phyloP scores from a whole-genome alignment of 1,140 invertebrate species.

The Chymomyza costata region DNA sequence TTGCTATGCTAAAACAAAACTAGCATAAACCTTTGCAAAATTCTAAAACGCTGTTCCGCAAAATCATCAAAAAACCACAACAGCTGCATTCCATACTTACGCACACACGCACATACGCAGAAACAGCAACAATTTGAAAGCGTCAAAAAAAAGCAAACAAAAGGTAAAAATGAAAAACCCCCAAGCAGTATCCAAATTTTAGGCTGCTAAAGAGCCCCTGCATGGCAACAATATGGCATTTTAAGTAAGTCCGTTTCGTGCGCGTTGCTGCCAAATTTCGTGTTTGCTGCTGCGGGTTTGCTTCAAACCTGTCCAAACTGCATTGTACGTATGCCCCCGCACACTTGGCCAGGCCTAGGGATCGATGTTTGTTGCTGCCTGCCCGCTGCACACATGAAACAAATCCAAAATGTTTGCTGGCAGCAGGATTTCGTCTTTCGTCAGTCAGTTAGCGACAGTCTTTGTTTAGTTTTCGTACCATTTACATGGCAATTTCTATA shows the following conservation, averaged over 20 bases:
- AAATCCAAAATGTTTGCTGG: constrained; percentile 48
- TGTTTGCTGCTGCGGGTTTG: neutral
- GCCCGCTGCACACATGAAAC: constrained; percentile 34
- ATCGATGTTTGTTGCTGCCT: constrained; percentile 15
- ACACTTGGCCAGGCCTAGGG: constrained; percentile 13
- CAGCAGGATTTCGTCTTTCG: constrained; percentile 64
- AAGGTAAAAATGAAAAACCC: constrained; percentile 2
- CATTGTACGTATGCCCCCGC: constrained; percentile 13
- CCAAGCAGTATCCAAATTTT: too few species aligned
- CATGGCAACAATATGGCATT: too few species aligned
- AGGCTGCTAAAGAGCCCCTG: too few species aligned
- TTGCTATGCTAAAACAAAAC: neutral
- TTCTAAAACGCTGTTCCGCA: too few species aligned
- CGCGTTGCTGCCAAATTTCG: too few species aligned
- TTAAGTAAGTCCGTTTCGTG: neutral
- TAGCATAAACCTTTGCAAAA: neutral
- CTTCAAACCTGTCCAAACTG: constrained; percentile 16
- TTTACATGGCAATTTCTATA: constrained; percentile 45
- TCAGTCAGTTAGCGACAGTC: constrained; percentile 47
- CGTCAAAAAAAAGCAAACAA: neutral
- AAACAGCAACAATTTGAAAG: too few species aligned
- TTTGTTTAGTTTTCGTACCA: constrained; percentile 63
- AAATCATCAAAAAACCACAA: constrained; percentile 2
- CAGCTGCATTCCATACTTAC: neutral
- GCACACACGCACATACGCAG: neutral